Base-by-base conservation (phyloP, 35 echinoderm and acorn worm species). In the Heliocidaris erythrogramma region DNA sequence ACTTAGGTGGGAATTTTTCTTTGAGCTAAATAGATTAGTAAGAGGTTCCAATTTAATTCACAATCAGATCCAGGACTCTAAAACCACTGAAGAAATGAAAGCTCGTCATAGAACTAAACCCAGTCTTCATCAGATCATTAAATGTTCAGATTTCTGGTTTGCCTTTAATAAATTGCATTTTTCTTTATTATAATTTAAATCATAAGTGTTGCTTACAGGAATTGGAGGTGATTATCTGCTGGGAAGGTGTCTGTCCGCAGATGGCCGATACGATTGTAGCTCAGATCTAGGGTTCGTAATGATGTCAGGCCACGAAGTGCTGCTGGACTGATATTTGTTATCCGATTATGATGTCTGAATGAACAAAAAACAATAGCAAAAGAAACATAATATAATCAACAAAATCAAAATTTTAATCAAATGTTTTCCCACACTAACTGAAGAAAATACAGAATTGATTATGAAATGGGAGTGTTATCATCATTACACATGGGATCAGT, bases 261-360 rank as follows among this genome's bases (percentile, higher is more conserved):
- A 30, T 92, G 91, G 16, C 91, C 91, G 13, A 92, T 92, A 30
- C 91, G 91, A 92, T 92, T 92, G 91, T 92, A 92, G 91, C 91
- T 92, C 17, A 92, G 91, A 59, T 92, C 91, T 48, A 92, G 49
- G 12, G 48, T 92, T 32, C 50, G 91, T 92, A 92, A 92, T 92
- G 91, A 92, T 27, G 91, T 92, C 91, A 92, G 50, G 91, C 91
- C 91, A 48, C 91, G 91, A 30, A 92, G 91, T 59, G 91, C 91
- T 59, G 91, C 91, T 48, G 91, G 91, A 92, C 49, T 92, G 49
- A 92, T 92, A 30, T 59, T 92, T 27, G 91, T 92, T 13, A 92
- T 92, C 50, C 91, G 91, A 92, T 92, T 92, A 29, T 92, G 91
- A 92, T 92, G 91, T 48, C 91, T 92, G 91, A 59, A 92, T 47